Percentiles rank a stretch among this genome's conserved stretches.
Evolutionary conservation across 2,888 invertebrate genomes (phyloP).

Genomic region (Invenusta paracnida): DNA sequence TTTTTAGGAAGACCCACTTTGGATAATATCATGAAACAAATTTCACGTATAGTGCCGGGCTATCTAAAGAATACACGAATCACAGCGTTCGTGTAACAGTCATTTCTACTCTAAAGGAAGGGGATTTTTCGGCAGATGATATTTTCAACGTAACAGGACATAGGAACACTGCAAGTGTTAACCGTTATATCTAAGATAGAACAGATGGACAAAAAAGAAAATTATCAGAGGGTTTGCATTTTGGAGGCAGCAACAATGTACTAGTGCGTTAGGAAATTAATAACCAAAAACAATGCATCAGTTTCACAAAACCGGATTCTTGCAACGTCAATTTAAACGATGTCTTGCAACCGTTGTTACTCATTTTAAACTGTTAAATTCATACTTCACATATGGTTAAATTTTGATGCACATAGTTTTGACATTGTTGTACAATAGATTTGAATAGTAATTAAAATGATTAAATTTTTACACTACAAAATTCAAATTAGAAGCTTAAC

Average conservation of each 20-base stretch:
- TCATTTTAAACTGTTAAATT: background rate
- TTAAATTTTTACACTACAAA: no score
- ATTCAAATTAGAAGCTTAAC: no score
- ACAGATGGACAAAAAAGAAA: constrained; percentile 31
- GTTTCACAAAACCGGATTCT: constrained; percentile 12
- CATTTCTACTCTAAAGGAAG: constrained; percentile 3
- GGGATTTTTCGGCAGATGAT: background rate
- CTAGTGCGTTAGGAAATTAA: constrained; percentile 8
- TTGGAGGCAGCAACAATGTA: constrained; percentile 24
- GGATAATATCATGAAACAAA: constrained; percentile 24
- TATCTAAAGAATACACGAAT: background rate
- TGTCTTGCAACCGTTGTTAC: background rate
- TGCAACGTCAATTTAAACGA: constrained; percentile 10
- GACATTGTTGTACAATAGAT: no score
- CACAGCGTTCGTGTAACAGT: constrained; percentile 35
- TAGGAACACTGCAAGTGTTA: constrained; percentile 24
- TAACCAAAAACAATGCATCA: constrained; percentile 22
- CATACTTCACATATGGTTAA: no score
- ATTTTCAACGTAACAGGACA: constrained; percentile 20
- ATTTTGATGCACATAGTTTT: constrained; percentile 11
- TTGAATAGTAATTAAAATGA: no score
- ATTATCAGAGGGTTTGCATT: constrained; percentile 24
- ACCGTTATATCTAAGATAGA: constrained; percentile 14
- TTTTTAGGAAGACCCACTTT: constrained; percentile 27
- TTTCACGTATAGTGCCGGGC: constrained; percentile 1